Percentiles rank a stretch among this genome's conserved stretches.
phyloP scores from a whole-genome alignment of 2,797 vertebrate species.

The Microcaecilia unicolor region DNA sequence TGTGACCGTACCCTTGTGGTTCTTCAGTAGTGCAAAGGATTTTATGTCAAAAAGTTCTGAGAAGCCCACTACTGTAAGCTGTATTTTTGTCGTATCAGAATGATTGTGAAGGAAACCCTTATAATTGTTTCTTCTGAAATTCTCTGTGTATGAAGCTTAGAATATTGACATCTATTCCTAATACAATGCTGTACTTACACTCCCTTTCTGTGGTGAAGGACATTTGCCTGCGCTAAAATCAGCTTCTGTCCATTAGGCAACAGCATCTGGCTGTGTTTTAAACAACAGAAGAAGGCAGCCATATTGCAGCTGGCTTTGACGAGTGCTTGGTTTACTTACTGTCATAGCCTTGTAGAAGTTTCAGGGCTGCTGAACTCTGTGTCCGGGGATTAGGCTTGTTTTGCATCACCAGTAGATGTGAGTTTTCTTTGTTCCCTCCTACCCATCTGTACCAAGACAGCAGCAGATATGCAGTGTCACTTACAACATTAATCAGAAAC shows the following conservation, averaged over 20 bases:
- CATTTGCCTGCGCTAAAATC: conserved; percentile 36
- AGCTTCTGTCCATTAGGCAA: conserved; percentile 48
- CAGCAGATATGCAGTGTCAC: conserved; percentile 83
- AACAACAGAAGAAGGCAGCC: conserved; percentile 42
- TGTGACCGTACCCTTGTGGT: conserved; percentile 50
- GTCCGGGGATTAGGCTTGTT: conserved; percentile 58
- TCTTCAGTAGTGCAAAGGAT: conserved; percentile 50
- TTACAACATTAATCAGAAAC: conserved; percentile 85
- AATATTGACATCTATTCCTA: conserved; percentile 40
- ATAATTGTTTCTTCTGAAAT: conserved; percentile 22
- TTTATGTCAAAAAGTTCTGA: conserved; percentile 31
- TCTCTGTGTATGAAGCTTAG: conserved; percentile 19
- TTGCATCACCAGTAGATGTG: conserved; percentile 67
- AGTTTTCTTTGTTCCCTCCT: conserved; percentile 76
- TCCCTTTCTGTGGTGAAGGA: conserved; percentile 48
- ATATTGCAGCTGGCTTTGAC: conserved; percentile 42
- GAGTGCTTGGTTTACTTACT: too few species aligned
- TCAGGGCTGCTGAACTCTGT: conserved; percentile 55
- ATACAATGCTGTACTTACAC: conserved; percentile 47
- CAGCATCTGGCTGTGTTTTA: conserved; percentile 48
- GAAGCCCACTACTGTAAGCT: conserved; percentile 20
- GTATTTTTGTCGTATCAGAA: too few species aligned
- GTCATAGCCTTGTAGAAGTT: conserved; percentile 49
- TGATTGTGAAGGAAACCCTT: too few species aligned
- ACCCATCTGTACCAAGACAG: conserved; percentile 72